phyloP scores from a whole-genome alignment of 2,888 invertebrate species.

The Amphiduros pacificus region DNA sequence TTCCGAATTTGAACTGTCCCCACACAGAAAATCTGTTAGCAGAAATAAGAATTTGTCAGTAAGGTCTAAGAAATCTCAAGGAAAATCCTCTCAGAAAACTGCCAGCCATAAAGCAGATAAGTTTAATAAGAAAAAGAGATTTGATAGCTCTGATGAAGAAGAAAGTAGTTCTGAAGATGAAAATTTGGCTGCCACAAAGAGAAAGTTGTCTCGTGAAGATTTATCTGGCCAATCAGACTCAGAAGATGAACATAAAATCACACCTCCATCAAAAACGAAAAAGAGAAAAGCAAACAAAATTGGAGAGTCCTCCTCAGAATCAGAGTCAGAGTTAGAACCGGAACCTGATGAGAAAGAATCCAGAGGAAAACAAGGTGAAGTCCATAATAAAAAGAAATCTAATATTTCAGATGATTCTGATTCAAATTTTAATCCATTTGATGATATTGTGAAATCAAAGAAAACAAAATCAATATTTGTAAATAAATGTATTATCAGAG shows the following conservation, averaged over 20 bases:
- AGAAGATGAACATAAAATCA: too few relatives aligned
- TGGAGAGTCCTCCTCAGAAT: not conserved
- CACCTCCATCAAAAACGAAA: not conserved
- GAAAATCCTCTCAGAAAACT: not conserved
- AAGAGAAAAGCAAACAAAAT: not conserved
- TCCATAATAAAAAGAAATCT: too few relatives aligned
- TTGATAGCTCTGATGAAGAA: not conserved
- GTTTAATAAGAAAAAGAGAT: not conserved
- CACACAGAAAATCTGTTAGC: too few relatives aligned
- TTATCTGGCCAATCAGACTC: too few relatives aligned
- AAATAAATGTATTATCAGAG: not conserved
- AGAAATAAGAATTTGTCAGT: too few relatives aligned
- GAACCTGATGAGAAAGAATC: too few relatives aligned
- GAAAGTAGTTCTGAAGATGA: not conserved
- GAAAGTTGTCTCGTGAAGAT: too few relatives aligned
- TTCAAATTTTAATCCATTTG: not conserved
- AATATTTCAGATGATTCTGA: not conserved
- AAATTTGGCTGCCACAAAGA: not conserved
- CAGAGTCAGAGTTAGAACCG: not conserved
- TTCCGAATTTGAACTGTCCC: too few relatives aligned
- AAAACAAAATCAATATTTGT: not conserved
- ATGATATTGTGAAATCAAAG: not conserved
- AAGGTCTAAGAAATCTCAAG: too few relatives aligned
- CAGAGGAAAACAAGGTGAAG: too few relatives aligned
- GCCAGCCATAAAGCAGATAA: not conserved